Base-by-base conservation (phyloP, 2,113 vertebrate genomes). In the Heterotis niloticus region DNA sequence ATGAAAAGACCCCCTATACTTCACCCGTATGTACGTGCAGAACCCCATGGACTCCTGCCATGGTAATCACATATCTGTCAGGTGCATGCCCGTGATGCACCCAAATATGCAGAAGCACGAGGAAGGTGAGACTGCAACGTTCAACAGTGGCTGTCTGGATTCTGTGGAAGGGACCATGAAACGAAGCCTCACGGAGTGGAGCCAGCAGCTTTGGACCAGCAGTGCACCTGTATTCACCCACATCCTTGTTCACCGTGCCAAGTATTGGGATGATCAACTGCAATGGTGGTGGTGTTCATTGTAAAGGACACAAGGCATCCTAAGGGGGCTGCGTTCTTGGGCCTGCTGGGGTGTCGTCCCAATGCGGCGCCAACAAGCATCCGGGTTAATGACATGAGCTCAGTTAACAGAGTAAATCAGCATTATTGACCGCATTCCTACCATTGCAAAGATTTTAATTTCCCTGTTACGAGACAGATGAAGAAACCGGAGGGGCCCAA, bases 311-410 rank as follows among this genome's bases (percentile, higher is more conserved):
- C 3, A 44, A 44, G 7, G 7, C 7, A 7, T 44, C 34, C 7
- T 44, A 44, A 4, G 34, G 34, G 34, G 2, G 34, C 34, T 44
- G 34, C 7, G 34, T 44, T 7, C 7, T 44, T 44, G 34, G 34
- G 34, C 34, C 34, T 2, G 34, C 34, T 7, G 60, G n/a, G n/a
- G n/a, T n/a, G n/a, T n/a, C n/a, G n/a, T n/a, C n/a, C n/a, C n/a
- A n/a, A 82, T 85, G 82, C 83, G 82, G 84, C 82, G 89, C 84
- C 87, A 88, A 83, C 84, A 81, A 83, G 86, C 84, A 86, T 86
- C 84, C 84, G 85, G 81, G 85, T 85, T 85, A 86, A 86, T 86
- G 83, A 83, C 82, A 77, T 51, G 73, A 82, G 84, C 83, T 87
- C 81, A 85, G 85, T 87, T 78, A 87, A 82, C 72, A 84, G 14